phyloP scores from a whole-genome alignment of 2,888 invertebrate species.

The Diarsia dahlii region DNA sequence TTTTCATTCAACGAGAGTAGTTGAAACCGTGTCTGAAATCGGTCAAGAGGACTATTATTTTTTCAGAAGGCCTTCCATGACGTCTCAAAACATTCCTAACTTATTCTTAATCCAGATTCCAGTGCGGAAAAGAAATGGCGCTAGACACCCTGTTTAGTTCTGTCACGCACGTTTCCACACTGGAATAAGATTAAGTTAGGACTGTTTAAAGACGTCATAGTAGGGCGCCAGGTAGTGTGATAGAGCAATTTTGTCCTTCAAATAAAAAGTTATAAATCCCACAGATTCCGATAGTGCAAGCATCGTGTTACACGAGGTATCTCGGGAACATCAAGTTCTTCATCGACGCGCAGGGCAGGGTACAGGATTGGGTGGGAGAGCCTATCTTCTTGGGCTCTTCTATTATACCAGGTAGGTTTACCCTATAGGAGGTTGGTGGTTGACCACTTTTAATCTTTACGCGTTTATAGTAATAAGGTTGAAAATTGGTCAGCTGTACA shows the following conservation, averaged over 20 bases:
- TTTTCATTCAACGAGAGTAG: background rate
- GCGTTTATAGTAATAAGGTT: background rate
- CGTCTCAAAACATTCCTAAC: too few species aligned
- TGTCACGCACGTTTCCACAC: too few species aligned
- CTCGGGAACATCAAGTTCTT: conserved; percentile 94
- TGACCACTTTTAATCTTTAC: background rate
- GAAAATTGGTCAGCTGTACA: background rate
- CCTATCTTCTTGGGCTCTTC: conserved; percentile 92
- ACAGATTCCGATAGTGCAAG: conserved; percentile 93
- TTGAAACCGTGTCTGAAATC: background rate
- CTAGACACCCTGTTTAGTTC: too few species aligned
- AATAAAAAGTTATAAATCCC: background rate
- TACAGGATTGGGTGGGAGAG: conserved; percentile 93
- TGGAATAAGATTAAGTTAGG: too few species aligned
- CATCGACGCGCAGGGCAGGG: conserved; percentile 93
- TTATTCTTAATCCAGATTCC: too few species aligned
- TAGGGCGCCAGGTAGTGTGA: background rate
- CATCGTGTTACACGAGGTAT: conserved; percentile 94
- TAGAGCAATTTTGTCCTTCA: background rate
- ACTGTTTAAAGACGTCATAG: too few species aligned
- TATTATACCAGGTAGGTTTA: conserved; percentile 93
- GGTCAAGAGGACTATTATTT: background rate
- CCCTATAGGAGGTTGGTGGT: too few species aligned
- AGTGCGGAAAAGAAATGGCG: too few species aligned
- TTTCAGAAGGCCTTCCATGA: too few species aligned